Evolutionary conservation across 2,888 invertebrate species (phyloP), one percentile per base, ranked within the genome.

Genomic region (Ochropacha duplaris): DNA sequence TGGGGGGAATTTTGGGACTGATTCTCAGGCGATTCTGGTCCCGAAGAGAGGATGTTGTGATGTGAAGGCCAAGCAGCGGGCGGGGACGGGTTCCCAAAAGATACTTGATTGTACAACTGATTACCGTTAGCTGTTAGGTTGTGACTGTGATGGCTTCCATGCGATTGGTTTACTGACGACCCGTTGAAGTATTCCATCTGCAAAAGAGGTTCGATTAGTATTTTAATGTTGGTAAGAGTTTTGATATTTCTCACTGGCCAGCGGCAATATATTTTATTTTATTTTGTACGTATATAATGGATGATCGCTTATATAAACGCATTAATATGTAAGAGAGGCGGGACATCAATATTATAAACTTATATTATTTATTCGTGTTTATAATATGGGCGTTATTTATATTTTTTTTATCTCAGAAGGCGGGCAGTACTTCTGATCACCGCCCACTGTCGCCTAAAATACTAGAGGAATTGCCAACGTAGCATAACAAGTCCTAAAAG

Each of bases 131-230:
- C 74, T 2, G 90, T 85, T 19, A 92, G 72, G 81, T 92, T 90
- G 83, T 92, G 91, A 50, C 86, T 75, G 78, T 92, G 87, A 70
- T 90, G 90, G 56, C 84, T 73, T 11, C 90, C 88, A 74, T 92
- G 92, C 2, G 86, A 72, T 57, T 92, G 92, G 79, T 92, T 92
- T 54, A 92, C 88, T 0, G 91, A 82, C 0, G 93, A 77, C 0
- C 93, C 93, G 83, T 93, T 92, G 81, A 92, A 92, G 70, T 93
- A 92, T 65, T 93, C 93, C 93, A 93, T 93, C 93, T 93, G 87
- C 0, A 19, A 31, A 6, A 4, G 12, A 19, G 16, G n/a, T n/a
- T 2, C 14, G 4, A 50, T 64, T 65, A 61, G 58, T 54, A 55
- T 50, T 34, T 55, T 57, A 54, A 19, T 1, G 19, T 44, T 44